Conservation (phyloP, 1,140 invertebrate genomes). For the Zeugodacus cucurbitae region DNA sequence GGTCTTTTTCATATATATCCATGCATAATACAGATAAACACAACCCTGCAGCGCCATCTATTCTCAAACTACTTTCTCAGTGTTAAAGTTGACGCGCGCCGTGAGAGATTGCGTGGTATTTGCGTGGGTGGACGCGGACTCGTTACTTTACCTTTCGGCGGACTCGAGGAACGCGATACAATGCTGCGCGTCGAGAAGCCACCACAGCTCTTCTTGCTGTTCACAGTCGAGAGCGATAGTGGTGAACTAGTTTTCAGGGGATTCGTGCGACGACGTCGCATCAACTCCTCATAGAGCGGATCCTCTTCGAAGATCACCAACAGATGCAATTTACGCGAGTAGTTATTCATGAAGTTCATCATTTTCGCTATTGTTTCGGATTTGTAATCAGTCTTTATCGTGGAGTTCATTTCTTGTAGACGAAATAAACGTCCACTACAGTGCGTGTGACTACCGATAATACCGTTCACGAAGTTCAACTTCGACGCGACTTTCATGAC, state of each 20-base stretch:
- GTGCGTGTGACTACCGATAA: not conserved
- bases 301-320: conserved; percentile 39
- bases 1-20: not conserved
- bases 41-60: not conserved
- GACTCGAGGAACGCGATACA: not conserved
- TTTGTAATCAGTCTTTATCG: conserved; percentile 23
- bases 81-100: not conserved
- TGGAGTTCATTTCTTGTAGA: not conserved
- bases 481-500: conserved; percentile 30
- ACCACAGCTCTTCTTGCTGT: not conserved
- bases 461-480: not conserved
- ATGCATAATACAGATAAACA: not conserved
- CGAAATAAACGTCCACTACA: not conserved
- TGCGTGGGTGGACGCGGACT: not conserved
- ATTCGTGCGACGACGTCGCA: not conserved
- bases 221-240: not conserved
- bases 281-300: not conserved
- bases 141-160: not conserved
- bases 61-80: not conserved
- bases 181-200: not conserved
- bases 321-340: conserved; percentile 12
- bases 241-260: not conserved
- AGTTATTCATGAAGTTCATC: conserved; percentile 30
- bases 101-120: not conserved
- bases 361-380: conserved; percentile 4